A percentile compares a stretch with the other conserved stretches of the same genome.
Conservation (phyloP, 2,888 invertebrate species). For the Erannis defoliaria region DNA sequence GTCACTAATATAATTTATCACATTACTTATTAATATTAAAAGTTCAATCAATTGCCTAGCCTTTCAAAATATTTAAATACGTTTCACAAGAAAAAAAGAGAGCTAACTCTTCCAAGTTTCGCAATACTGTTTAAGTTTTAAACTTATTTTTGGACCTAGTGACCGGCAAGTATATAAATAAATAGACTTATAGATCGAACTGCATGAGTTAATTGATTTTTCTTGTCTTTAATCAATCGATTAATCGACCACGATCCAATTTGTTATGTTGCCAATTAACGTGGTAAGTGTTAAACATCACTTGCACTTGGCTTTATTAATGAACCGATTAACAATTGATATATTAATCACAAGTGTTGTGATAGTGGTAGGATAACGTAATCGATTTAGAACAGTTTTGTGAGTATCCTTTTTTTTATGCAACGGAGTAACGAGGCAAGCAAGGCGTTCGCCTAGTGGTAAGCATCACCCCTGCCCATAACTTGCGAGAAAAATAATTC, state of each 20-base stretch:
- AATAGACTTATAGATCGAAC: too few relatives aligned
- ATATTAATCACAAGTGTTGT: background rate
- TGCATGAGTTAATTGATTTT: background rate
- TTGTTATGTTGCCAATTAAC: background rate
- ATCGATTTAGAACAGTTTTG: background rate
- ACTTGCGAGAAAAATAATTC: too few relatives aligned
- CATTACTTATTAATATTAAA: background rate
- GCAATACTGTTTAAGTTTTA: too few relatives aligned
- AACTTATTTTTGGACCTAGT: background rate
- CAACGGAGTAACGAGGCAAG: too few relatives aligned
- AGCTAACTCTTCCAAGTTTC: too few relatives aligned
- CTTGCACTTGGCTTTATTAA: constrained; percentile 10
- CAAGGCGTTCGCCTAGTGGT: too few relatives aligned
- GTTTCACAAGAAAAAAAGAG: too few relatives aligned
- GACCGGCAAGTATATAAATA: too few relatives aligned
- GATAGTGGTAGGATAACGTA: background rate
- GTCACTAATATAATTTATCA: background rate
- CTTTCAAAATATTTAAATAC: too few relatives aligned
- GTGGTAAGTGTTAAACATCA: constrained; percentile 1
- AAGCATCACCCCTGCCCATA: too few relatives aligned
- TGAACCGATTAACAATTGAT: background rate
- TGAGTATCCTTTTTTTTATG: too few relatives aligned
- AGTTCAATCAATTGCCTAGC: too few relatives aligned
- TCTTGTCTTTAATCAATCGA: background rate
- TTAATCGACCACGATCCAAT: background rate